phyloP scores from a whole-genome alignment of 23 tunicate genomes.

The Phallusia fumigata region DNA sequence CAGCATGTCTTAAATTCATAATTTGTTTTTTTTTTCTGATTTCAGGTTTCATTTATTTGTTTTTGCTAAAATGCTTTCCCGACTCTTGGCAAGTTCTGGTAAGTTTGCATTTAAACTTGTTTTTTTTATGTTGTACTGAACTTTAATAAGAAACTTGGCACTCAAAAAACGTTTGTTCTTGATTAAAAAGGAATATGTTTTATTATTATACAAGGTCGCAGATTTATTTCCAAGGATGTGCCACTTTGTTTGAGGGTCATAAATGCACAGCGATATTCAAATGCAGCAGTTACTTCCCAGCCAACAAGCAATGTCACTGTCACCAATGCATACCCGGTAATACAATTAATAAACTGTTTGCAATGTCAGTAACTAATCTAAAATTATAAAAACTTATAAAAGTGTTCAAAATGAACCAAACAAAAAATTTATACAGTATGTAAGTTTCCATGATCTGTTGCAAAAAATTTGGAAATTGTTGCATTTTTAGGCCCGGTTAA shows the following conservation, averaged over 20 bases:
- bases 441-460: too few relatives aligned
- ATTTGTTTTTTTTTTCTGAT: background rate
- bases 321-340: slow-evolving; percentile 8
- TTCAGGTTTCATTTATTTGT: background rate
- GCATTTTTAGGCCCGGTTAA: slow-evolving; percentile 24
- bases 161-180: background rate
- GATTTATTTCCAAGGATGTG: background rate
- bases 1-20: background rate
- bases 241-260: slow-evolving; percentile 37
- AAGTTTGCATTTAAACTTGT: slow-evolving; percentile 1
- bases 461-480: too few relatives aligned
- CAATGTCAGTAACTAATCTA: too few relatives aligned
- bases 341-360: too few relatives aligned
- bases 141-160: too few relatives aligned
- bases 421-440: too few relatives aligned
- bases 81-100: slow-evolving; percentile 19
- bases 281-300: background rate
- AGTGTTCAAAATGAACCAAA: too few relatives aligned
- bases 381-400: too few relatives aligned
- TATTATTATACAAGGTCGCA: background rate
- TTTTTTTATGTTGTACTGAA: too few relatives aligned
- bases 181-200: background rate
- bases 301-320: background rate
- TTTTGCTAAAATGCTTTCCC: slow-evolving; percentile 14
- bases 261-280: slow-evolving; percentile 12